Percentiles rank a stretch among this genome's conserved stretches.
Conservation (phyloP, 2,113 vertebrate species). For the Vidua chalybeata region DNA sequence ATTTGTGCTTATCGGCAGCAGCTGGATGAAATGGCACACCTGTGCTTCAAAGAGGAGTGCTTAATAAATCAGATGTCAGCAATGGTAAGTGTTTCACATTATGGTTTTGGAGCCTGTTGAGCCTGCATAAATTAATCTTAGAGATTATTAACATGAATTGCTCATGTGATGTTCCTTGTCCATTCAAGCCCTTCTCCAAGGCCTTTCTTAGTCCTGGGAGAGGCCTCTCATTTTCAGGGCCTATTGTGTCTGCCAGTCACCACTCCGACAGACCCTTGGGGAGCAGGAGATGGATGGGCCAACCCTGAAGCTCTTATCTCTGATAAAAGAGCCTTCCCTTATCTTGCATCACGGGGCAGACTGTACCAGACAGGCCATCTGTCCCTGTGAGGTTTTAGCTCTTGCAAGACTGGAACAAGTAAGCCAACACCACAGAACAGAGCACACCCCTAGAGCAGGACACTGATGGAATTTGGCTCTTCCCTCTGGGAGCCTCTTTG, state of each 20-base stretch:
- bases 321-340: neutral
- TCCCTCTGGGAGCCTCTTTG: neutral
- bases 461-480: neutral
- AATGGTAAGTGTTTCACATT: slow-evolving; percentile 72
- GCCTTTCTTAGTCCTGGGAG: neutral
- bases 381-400: neutral
- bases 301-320: neutral
- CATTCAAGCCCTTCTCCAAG: neutral
- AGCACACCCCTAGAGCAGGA: neutral
- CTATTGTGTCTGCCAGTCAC: neutral
- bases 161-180: neutral
- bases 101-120: neutral
- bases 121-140: neutral
- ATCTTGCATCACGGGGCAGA: rapidly evolving
- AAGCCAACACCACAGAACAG: neutral
- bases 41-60: slow-evolving; percentile 79
- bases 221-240: neutral
- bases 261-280: neutral
- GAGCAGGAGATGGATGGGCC: neutral
- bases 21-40: slow-evolving; percentile 80
- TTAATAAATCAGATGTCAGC: slow-evolving; percentile 78
- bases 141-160: neutral
- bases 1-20: slow-evolving; percentile 81
- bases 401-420: neutral
- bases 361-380: neutral